phyloP scores from a whole-genome alignment of 2,797 vertebrate genomes.

The Schizopygopsis pylzovi region DNA sequence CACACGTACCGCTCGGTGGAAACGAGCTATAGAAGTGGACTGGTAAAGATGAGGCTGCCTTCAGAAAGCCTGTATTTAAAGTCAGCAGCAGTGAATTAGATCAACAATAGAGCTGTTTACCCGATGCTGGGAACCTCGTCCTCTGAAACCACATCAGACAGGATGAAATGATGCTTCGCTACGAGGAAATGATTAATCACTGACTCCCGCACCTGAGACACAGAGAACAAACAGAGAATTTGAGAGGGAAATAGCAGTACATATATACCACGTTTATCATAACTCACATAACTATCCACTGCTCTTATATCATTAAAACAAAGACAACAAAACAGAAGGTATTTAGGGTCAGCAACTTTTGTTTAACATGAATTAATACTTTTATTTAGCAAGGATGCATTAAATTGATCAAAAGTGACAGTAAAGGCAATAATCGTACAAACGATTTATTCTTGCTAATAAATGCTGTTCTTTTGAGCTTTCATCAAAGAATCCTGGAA shows the following conservation, averaged over 20 bases:
- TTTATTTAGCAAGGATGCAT: neutral
- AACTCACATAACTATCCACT: neutral
- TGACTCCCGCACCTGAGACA: constrained; percentile 87
- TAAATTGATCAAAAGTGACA: neutral
- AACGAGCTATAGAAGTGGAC: too few species aligned
- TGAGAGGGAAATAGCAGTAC: neutral
- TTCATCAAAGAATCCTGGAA: too few species aligned
- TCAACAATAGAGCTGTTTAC: too few species aligned
- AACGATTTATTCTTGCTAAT: neutral
- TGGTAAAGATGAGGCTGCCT: neutral
- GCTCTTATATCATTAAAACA: neutral
- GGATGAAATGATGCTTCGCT: constrained; percentile 87
- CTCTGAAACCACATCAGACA: constrained; percentile 90
- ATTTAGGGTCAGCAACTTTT: neutral
- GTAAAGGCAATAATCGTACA: neutral
- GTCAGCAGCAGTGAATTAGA: too few species aligned
- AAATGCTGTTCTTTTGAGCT: too few species aligned
- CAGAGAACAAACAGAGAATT: constrained; percentile 12
- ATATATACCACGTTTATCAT: neutral
- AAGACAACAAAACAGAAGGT: neutral
- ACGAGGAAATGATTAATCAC: constrained; percentile 88
- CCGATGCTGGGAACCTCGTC: too few species aligned
- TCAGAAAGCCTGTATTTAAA: neutral
- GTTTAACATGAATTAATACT: neutral
- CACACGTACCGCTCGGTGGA: too few species aligned